phyloP scores from a whole-genome alignment of 2,797 vertebrate species.

The Pangasius krempfi region DNA sequence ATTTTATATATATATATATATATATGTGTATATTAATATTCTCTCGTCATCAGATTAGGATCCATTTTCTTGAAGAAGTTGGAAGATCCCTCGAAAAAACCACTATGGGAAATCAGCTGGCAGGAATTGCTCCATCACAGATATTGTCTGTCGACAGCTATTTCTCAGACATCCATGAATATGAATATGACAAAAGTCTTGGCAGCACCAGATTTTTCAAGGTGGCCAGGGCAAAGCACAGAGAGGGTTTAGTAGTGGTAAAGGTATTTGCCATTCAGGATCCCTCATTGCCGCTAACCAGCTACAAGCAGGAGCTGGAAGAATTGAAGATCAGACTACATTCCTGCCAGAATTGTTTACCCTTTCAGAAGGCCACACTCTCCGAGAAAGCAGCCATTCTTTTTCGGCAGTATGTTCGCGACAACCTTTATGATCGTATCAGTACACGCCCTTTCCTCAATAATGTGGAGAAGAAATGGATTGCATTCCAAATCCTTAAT shows the following conservation, averaged over 20 bases:
- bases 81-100: neutral
- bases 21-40: neutral
- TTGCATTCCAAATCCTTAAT: constrained; percentile 94
- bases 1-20: neutral
- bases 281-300: constrained; percentile 89
- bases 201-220: constrained; percentile 98
- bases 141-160: constrained; percentile 98
- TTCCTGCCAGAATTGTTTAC: constrained; percentile 93
- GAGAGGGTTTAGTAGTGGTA: constrained; percentile 93
- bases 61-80: neutral
- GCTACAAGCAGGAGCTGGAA: constrained; percentile 96
- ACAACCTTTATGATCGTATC: constrained; percentile 96
- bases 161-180: constrained; percentile 96
- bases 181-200: constrained; percentile 94
- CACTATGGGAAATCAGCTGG: constrained; percentile 94
- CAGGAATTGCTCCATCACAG: constrained; percentile 95
- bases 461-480: constrained; percentile 95
- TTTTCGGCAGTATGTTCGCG: constrained; percentile 93
- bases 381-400: constrained; percentile 92
- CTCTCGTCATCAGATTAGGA: constrained; percentile 4
- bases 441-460: constrained; percentile 95
- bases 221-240: constrained; percentile 92
- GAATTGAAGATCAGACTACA: constrained; percentile 92
- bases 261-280: constrained; percentile 98
- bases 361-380: constrained; percentile 92